Conservation (phyloP, 2,113 vertebrate species). For the Burhinus oedicnemus region DNA sequence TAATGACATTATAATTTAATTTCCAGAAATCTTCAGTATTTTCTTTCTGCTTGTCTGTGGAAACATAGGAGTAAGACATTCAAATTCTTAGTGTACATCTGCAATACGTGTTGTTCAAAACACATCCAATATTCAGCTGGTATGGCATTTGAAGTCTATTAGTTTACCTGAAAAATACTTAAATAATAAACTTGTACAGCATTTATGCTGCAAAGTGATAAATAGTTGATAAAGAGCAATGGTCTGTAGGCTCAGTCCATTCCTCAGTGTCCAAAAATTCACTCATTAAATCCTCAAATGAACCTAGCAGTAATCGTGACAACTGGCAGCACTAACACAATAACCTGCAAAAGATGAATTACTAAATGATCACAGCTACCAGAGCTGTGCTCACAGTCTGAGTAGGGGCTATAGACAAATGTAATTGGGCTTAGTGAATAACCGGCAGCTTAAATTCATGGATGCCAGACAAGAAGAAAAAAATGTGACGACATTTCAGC, state of each 20-base stretch:
- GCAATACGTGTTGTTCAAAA: background rate
- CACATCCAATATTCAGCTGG: background rate
- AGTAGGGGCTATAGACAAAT: background rate
- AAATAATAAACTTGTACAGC: background rate
- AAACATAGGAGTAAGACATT: background rate
- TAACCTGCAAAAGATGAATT: slow-evolving; percentile 37
- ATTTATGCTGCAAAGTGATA: background rate
- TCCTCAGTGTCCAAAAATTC: slow-evolving; percentile 1
- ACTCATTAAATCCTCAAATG: slow-evolving; percentile 48
- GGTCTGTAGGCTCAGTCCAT: background rate
- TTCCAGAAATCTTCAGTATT: background rate
- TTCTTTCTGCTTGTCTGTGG: background rate
- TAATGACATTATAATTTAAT: background rate
- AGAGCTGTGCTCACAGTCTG: background rate
- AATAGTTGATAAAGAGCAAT: slow-evolving; percentile 7
- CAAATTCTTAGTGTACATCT: background rate
- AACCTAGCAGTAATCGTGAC: background rate
- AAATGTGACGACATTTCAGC: background rate
- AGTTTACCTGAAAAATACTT: background rate
- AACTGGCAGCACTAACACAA: slow-evolving; percentile 23
- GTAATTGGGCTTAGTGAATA: background rate
- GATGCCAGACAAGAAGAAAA: background rate
- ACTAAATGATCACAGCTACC: background rate
- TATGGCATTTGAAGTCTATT: background rate
- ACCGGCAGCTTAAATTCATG: background rate